Percentiles rank a stretch among this genome's conserved stretches.
phyloP scores from a whole-genome alignment of 2,888 invertebrate genomes.

The Cheilosia grossa region DNA sequence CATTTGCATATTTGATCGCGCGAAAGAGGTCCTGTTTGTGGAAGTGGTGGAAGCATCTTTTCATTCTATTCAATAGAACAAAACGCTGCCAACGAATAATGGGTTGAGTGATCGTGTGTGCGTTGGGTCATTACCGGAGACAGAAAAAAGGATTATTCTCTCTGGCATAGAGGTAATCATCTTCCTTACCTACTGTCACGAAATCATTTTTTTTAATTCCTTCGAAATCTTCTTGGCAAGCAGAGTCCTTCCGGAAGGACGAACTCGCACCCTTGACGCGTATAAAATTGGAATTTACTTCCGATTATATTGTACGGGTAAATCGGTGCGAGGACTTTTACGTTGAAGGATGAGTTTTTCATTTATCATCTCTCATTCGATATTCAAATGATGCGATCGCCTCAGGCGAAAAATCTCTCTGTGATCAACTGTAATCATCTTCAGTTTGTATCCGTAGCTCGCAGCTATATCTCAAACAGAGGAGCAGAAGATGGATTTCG shows the following conservation, averaged over 20 bases:
- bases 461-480: constrained; percentile 19
- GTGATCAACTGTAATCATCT: constrained; percentile 70
- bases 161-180: constrained; percentile 45
- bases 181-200: constrained; percentile 70
- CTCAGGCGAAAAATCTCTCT: constrained; percentile 67
- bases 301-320: constrained; percentile 34
- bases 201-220: constrained; percentile 35
- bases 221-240: constrained; percentile 26
- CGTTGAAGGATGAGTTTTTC: constrained; percentile 59
- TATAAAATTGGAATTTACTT: constrained; percentile 66
- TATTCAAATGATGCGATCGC: constrained; percentile 73
- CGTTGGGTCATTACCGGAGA: constrained; percentile 70
- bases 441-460: constrained; percentile 51
- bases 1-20: constrained; percentile 75
- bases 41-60: constrained; percentile 53
- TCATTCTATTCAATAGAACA: constrained; percentile 52
- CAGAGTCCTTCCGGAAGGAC: constrained; percentile 45
- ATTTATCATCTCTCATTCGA: constrained; percentile 57
- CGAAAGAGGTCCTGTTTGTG: constrained; percentile 68
- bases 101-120: constrained; percentile 50
- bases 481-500: constrained; percentile 12
- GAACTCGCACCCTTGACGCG: constrained; percentile 65
- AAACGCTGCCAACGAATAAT: constrained; percentile 56
- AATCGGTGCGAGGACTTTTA: constrained; percentile 8
- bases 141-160: constrained; percentile 63